Base-by-base conservation (phyloP, 64 coral and sea anemone species). In the Pachyseris speciosa region DNA sequence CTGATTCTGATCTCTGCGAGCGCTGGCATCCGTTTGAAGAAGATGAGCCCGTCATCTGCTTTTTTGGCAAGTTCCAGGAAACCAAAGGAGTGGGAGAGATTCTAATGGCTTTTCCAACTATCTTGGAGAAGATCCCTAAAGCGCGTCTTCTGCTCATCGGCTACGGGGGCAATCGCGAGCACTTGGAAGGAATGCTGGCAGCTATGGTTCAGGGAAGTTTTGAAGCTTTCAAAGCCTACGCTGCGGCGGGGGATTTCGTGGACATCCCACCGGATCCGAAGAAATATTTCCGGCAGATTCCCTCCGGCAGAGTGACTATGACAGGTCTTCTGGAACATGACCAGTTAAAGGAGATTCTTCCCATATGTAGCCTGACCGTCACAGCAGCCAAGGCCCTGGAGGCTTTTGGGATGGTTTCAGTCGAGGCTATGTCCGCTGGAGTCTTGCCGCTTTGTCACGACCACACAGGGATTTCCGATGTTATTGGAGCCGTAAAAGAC, bases 81-180 rank as follows among this genome's bases (percentile, higher is more conserved):
- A 95, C 96, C 31, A 98, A 95, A 76, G 96, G 96, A 22, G 96
- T 98, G 0, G 93, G 96, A 4, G 96, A 98, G 39, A 60, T 98
- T 3, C 73, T 98, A 2, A 88, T 89, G 19, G 89, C 93, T n/a
- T 92, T 98, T 67, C 93, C 93, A 28, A 83, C 49, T 2, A 92
- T 98, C 59, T 69, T 98, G 2, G 74, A 88, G 20, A 58, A 86
- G n/a, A 51, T 98, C 33, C 96, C 96, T 1, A 42, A 92, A 29
- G 89, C 93, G 19, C 69, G 89, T 12, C 51, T 98, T 32, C 7
- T 98, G 71, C 79, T 98, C 9, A 90, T 98, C 22, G 96, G 93
- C 1, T 98, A 92, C 73, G 96, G 96, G 0, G 74, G 96, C 16
- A 92, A 98, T 65, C 85, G 96, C 6, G 96, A 98, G 26, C 93